Evolutionary conservation across 2,113 vertebrate genomes (phyloP), one percentile per base, ranked within the genome.

Genomic region (Raja brachyura): DNA sequence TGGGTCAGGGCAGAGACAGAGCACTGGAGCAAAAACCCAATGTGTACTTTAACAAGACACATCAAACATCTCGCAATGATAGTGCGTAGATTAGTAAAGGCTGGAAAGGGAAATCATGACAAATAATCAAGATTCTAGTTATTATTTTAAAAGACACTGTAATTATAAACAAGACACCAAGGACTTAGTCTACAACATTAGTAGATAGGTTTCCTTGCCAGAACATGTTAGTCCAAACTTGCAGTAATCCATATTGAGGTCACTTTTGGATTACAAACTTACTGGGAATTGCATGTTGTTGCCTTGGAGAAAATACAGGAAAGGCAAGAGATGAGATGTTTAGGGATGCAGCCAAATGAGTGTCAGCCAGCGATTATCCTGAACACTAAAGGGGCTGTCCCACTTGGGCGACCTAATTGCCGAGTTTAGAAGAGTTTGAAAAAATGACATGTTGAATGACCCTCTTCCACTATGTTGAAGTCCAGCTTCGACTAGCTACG

Each of bases 141-240:
- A 86, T 86, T 59, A 86, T 86, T 86, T n/a, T 16, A 13, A 86
- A 63, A 86, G 56, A 16, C 61, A 31, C 83, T 86, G 28, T 86
- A 63, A 86, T n/a, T 86, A 86, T 86, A 63, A 85, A 63, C 83
- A 86, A 81, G 56, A 85, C 59, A 86, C 56, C 83, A 86, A 28
- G 31, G 5, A 25, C 6, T 86, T 86, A 86, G 83, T 86, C 70
- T 73, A 20, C 4, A 73, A 73, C 70, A 73, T 73, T 73, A 73
- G 70, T 73, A 22, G 70, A 73, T 20, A 0, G 70, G 70, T 20
- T 20, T 22, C 70, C 22, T 73, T 73, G 70, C 70, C 56, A 63
- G 61, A 63, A 86, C 56, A 86, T 2, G 28, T 86, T 63, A 86
- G 13, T 86, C 28, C 28, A 86, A 63, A 59, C 83, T 86, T 86